A percentile compares a stretch with the other conserved stretches of the same genome.
These are phyloP conservation scores for Zosterops lateralis DNA, from an alignment of 2,113 vertebrate genomes.

Conservation along the genomic window DNA sequence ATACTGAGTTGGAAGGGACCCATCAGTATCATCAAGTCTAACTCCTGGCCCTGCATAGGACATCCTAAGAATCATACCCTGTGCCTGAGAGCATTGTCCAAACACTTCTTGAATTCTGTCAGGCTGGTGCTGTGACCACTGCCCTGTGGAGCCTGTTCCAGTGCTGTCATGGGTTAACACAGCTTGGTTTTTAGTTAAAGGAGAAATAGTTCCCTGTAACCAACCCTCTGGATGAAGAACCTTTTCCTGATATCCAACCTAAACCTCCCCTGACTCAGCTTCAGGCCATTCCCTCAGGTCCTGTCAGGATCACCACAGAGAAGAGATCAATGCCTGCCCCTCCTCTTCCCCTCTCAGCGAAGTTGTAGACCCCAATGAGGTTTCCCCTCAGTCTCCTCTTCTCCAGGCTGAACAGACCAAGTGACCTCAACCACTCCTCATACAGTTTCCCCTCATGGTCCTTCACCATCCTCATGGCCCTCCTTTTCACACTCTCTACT, in stretches of 20 bases:
- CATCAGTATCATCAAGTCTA: neutral
- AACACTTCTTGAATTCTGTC: neutral
- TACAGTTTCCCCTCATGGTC: accelerated
- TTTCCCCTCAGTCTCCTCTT: neutral
- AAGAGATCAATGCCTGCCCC: neutral
- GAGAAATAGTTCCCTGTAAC: too few species aligned
- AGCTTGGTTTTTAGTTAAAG: too few species aligned
- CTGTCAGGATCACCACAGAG: neutral
- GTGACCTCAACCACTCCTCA: neutral
- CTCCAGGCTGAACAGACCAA: neutral
- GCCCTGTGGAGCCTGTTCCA: neutral
- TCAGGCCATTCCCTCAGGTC: accelerated
- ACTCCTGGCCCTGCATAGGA: neutral
- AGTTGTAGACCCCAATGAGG: neutral
- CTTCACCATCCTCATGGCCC: neutral
- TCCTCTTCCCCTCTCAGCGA: neutral
- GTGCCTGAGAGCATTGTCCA: neutral
- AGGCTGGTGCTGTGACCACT: neutral
- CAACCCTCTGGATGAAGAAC: neutral
- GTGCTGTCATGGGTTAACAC: too few species aligned
- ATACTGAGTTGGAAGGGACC: neutral
- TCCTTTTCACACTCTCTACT: neutral
- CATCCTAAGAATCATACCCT: neutral
- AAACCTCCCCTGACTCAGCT: neutral
- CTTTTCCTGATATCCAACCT: neutral